Evolutionary conservation across 2,113 vertebrate species (phyloP).

Genomic region (Baryphthengus martii): DNA sequence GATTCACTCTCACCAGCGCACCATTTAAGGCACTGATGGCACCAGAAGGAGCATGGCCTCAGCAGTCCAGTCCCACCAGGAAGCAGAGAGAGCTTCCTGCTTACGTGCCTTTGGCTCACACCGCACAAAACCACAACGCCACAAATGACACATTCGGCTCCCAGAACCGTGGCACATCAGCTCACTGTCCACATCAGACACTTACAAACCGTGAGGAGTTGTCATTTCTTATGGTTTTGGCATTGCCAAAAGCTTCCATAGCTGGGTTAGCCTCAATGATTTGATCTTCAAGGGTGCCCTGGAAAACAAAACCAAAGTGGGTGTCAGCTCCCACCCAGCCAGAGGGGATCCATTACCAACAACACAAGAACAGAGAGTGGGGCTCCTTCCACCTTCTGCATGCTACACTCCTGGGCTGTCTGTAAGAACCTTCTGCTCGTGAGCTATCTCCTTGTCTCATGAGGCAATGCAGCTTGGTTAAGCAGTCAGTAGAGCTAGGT

Average conservation of each 20-base stretch:
- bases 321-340: background rate
- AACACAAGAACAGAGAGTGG: background rate
- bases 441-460: background rate
- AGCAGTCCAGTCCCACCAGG: background rate
- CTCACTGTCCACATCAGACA: background rate
- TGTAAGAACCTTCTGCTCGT: background rate
- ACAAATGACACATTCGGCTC: background rate
- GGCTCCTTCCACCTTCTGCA: background rate
- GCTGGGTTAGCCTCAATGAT: slow-evolving; percentile 96
- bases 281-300: slow-evolving; percentile 96
- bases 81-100: background rate
- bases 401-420: background rate
- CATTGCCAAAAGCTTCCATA: slow-evolving; percentile 94
- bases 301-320: background rate
- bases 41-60: background rate
- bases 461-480: background rate
- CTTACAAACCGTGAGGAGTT: slow-evolving; percentile 95
- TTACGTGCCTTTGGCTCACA: rapidly evolving
- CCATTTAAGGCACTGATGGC: background rate
- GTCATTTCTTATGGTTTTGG: slow-evolving; percentile 93
- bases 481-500: background rate
- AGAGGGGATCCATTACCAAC: background rate
- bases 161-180: rapidly evolving
- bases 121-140: background rate
- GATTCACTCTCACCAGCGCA: background rate